phyloP scores from a whole-genome alignment of 2,888 invertebrate species.

The Cabera pusaria region DNA sequence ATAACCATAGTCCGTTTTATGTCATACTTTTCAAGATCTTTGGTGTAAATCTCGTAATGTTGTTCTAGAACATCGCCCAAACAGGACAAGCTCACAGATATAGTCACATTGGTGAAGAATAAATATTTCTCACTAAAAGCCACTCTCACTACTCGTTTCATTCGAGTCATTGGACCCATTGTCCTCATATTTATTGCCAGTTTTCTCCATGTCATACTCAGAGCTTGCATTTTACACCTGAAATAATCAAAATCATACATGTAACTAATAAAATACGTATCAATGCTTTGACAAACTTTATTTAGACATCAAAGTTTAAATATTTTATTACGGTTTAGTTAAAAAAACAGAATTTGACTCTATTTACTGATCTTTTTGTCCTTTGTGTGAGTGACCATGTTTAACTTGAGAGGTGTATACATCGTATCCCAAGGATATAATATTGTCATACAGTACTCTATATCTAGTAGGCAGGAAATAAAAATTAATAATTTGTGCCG shows the following conservation, averaged over 20 bases:
- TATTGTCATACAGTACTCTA: conserved; percentile 94
- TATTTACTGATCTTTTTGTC: no score
- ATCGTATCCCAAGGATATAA: conserved; percentile 93
- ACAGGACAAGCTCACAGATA: conserved; percentile 90
- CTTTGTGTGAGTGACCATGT: conserved; percentile 68
- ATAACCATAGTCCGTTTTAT: conserved; percentile 88
- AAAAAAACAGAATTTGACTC: no score
- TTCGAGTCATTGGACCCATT: conserved; percentile 38
- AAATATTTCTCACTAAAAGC: conserved; percentile 88
- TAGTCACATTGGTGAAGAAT: conserved; percentile 90
- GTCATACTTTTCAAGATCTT: conserved; percentile 85
- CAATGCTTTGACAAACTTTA: no score
- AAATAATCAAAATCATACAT: conserved; percentile 12
- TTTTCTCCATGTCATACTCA: conserved; percentile 60
- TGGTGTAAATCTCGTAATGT: conserved; percentile 88
- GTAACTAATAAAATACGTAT: no score
- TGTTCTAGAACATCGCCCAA: conserved; percentile 93
- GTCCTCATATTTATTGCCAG: conserved; percentile 50
- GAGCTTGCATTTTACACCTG: conserved; percentile 39
- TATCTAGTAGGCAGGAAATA: conserved; percentile 91
- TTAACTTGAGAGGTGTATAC: conserved; percentile 92
- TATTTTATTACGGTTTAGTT: no score
- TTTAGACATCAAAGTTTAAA: no score
- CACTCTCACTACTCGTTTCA: conserved; percentile 52
- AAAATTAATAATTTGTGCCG: conserved; percentile 96